A percentile compares a stretch with the other conserved stretches of the same genome.
These are phyloP conservation scores for Drymodes brunneopygia DNA, from an alignment of 2,113 vertebrate species.

Conservation along the genomic window DNA sequence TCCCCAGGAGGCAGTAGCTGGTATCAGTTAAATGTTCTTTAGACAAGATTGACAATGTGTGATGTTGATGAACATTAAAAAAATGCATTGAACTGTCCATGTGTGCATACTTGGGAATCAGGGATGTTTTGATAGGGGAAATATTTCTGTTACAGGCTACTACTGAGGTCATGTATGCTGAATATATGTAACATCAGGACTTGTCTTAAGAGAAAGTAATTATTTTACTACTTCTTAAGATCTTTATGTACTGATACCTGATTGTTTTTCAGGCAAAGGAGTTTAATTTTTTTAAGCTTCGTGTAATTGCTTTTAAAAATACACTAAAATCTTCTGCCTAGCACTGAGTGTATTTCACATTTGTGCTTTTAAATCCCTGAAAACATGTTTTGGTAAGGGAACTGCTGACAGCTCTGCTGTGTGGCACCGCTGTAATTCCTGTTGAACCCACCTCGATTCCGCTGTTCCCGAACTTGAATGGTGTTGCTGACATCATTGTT, in stretches of 20 bases:
- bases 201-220: background rate
- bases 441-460: background rate
- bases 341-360: background rate
- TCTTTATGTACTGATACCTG: background rate
- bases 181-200: background rate
- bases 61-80: background rate
- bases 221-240: background rate
- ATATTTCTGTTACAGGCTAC: background rate
- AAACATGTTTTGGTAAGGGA: background rate
- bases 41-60: background rate
- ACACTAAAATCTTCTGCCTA: background rate
- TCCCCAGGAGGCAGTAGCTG: background rate
- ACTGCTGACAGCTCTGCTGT: slow-evolving; percentile 5
- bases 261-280: background rate
- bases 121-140: background rate
- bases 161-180: background rate
- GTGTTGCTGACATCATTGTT: slow-evolving; percentile 28
- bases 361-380: background rate
- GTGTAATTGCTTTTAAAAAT: background rate
- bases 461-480: background rate
- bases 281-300: background rate
- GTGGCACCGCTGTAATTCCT: slow-evolving; percentile 23
- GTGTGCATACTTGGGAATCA: background rate
- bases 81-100: background rate
- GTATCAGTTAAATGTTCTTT: background rate